A percentile compares a stretch with the other conserved stretches of the same genome.
Conservation (phyloP, 2,888 invertebrate genomes). For the Drosophila antonietae region DNA sequence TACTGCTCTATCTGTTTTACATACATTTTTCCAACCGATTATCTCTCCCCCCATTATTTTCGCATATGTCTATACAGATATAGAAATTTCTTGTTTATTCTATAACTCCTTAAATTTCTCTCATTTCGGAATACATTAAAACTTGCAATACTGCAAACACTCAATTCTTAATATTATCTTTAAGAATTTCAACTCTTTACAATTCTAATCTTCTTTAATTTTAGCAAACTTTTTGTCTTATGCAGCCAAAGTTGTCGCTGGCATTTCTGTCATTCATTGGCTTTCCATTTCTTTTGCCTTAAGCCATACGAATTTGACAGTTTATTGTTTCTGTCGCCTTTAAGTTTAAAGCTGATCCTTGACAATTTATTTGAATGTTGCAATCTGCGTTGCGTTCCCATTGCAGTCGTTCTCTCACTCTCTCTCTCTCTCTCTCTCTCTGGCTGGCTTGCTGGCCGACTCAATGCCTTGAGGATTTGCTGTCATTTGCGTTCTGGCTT, state of each 20-base stretch:
- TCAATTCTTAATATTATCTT: not conserved
- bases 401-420: constrained; percentile 5
- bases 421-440: not conserved
- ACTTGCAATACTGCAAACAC: not conserved
- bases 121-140: not conserved
- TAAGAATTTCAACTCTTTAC: not conserved
- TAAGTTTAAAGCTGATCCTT: constrained; percentile 50
- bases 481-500: constrained; percentile 67
- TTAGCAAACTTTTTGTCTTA: not conserved
- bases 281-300: constrained; percentile 2
- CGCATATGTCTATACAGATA: not conserved
- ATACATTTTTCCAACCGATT: not conserved
- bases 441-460: not conserved
- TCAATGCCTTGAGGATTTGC: constrained; percentile 70
- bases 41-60: not conserved
- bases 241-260: not conserved
- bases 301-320: constrained; percentile 8
- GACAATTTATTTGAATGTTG: constrained; percentile 72
- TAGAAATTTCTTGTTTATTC: not conserved
- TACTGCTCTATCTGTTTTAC: not conserved
- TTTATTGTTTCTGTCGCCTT: constrained; percentile 11
- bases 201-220: not conserved
- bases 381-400: constrained; percentile 51
- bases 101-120: not conserved
- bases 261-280: constrained; percentile 5